These are phyloP conservation scores for Drosophila nr. perissopoda DNA, from an alignment of 2,888 invertebrate genomes.

Conservation along the genomic window DNA sequence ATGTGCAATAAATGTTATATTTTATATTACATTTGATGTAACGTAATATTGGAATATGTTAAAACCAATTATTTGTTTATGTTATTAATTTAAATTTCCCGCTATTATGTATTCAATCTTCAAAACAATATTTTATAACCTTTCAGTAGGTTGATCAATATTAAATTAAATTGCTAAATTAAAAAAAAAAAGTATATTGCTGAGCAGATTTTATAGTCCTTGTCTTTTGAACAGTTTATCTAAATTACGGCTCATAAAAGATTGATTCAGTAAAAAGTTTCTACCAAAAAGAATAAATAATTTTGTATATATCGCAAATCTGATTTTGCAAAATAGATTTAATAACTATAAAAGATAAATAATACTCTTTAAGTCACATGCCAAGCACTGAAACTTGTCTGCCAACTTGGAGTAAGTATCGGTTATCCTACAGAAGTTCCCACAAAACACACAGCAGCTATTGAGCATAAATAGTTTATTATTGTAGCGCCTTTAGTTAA, in stretches of 20 bases:
- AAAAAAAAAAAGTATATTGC: neutral
- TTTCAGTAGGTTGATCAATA: no score
- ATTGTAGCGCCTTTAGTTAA: neutral
- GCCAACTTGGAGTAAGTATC: neutral
- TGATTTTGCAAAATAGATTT: neutral
- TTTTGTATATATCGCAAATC: neutral
- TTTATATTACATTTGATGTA: no score
- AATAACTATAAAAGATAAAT: neutral
- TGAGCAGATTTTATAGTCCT: neutral
- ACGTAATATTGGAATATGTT: no score
- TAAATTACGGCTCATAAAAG: neutral
- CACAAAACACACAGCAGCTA: neutral
- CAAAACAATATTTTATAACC: no score
- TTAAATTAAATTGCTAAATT: no score
- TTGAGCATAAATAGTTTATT: constrained; percentile 1
- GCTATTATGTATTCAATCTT: no score
- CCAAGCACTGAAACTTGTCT: neutral
- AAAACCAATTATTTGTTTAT: no score
- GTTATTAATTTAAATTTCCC: no score
- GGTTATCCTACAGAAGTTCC: neutral
- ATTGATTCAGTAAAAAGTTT: neutral
- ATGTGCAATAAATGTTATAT: no score
- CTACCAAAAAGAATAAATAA: neutral
- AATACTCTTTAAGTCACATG: neutral
- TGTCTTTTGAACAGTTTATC: neutral